phyloP scores from a whole-genome alignment of 53 echinoderm and acorn worm genomes.

The Henricia sp. region DNA sequence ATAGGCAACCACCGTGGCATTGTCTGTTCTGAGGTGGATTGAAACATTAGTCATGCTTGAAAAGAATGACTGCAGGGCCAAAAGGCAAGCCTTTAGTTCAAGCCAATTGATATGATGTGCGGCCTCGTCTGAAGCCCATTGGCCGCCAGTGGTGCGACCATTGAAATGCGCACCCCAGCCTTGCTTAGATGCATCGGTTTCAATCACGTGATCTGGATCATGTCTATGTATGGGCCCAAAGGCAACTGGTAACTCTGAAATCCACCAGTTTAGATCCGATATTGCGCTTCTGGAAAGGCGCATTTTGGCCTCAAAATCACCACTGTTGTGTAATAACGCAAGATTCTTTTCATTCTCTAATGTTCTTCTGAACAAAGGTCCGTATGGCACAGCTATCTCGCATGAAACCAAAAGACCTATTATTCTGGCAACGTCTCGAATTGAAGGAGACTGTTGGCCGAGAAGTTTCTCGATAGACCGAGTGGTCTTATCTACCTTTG shows the following conservation, averaged over 20 bases:
- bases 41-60: neutral
- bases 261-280: no score
- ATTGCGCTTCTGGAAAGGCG: neutral
- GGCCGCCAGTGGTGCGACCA: no score
- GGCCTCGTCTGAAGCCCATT: neutral
- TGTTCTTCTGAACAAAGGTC: neutral
- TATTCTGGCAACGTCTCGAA: neutral
- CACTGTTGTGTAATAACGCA: neutral
- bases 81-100: neutral
- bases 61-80: neutral
- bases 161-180: no score
- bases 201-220: no score
- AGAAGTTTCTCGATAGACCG: neutral
- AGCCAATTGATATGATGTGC: neutral
- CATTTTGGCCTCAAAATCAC: conserved; percentile 9
- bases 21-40: neutral
- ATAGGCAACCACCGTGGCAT: no score
- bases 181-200: no score
- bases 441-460: neutral
- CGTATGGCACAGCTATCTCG: neutral
- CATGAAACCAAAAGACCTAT: conserved; percentile 4
- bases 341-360: neutral
- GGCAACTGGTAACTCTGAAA: neutral
- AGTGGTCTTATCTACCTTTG: neutral
- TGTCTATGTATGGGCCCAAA: conserved; percentile 17